phyloP scores from a whole-genome alignment of 2,797 vertebrate genomes.

The Acropternis orthonyx region DNA sequence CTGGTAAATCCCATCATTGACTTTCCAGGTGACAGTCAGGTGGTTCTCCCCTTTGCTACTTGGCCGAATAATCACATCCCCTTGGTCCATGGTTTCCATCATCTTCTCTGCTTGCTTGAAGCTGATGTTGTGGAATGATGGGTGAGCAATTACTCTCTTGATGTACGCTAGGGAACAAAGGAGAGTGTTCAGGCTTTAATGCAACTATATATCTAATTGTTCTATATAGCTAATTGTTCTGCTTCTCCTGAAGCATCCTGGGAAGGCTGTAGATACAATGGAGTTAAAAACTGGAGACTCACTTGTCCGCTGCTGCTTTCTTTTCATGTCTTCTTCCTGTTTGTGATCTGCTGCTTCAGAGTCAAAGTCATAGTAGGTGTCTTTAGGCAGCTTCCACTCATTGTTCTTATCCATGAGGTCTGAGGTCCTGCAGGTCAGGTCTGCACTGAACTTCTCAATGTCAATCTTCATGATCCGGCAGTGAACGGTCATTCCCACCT shows the following conservation, averaged over 20 bases:
- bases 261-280: background rate
- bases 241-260: background rate
- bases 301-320: constrained; percentile 97
- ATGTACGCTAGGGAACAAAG: constrained; percentile 86
- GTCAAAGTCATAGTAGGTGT: constrained; percentile 98
- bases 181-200: background rate
- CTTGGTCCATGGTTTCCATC: constrained; percentile 99
- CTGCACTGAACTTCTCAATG: constrained; percentile 97
- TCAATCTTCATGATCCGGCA: constrained; percentile 99
- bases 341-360: constrained; percentile 91
- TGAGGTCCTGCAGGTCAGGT: constrained; percentile 95
- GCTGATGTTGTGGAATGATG: constrained; percentile 99
- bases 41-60: constrained; percentile 99
- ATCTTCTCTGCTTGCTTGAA: constrained; percentile 99
- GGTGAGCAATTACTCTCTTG: constrained; percentile 97
- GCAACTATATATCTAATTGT: background rate
- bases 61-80: constrained; percentile 94
- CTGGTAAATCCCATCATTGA: constrained; percentile 95
- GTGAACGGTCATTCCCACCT: constrained; percentile 99
- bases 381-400: constrained; percentile 98
- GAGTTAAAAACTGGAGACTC: constrained; percentile 58
- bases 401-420: constrained; percentile 97
- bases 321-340: constrained; percentile 91
- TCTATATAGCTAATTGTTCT: background rate
- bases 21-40: constrained; percentile 98